Conservation (phyloP, 2,888 invertebrate species). For the Pycnomerus fuliginosus region DNA sequence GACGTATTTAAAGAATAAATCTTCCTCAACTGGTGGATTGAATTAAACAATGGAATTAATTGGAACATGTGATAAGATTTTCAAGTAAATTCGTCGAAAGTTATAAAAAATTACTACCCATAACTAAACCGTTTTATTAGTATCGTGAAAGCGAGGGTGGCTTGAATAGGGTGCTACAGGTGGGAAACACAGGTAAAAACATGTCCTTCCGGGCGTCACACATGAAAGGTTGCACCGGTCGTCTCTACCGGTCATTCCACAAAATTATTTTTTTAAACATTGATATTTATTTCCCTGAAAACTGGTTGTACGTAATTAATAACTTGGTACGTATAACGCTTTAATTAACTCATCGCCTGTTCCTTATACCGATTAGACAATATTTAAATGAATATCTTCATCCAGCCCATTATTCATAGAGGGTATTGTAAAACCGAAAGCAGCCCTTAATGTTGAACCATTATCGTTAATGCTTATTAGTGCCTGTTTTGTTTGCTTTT, state of each 20-base stretch:
- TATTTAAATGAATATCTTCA: too few species aligned
- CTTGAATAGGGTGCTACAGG: conserved; percentile 25
- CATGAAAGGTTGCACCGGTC: conserved; percentile 37
- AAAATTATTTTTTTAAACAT: conserved; percentile 21
- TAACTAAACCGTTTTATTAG: conserved; percentile 24
- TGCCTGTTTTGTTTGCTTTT: not conserved
- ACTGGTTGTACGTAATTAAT: conserved; percentile 25
- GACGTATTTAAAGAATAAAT: too few species aligned
- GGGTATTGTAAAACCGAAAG: too few species aligned
- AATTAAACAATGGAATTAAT: too few species aligned
- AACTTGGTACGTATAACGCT: conserved; percentile 24
- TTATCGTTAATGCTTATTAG: conserved; percentile 1
- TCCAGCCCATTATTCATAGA: too few species aligned
- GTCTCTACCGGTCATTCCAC: conserved; percentile 33
- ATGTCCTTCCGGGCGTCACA: conserved; percentile 36
- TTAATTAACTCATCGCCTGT: conserved; percentile 15
- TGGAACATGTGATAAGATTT: conserved; percentile 13
- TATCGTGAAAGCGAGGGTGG: conserved; percentile 25
- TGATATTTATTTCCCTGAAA: conserved; percentile 12
- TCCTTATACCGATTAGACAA: too few species aligned
- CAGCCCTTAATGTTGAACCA: too few species aligned
- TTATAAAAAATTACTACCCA: conserved; percentile 11
- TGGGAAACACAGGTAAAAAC: conserved; percentile 32
- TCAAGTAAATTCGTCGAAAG: conserved; percentile 10
- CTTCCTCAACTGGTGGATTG: too few species aligned